A percentile compares a stretch with the other conserved stretches of the same genome.
These are phyloP conservation scores for Apis dorsata DNA, from an alignment of 1,140 invertebrate genomes.

Conservation along the genomic window DNA sequence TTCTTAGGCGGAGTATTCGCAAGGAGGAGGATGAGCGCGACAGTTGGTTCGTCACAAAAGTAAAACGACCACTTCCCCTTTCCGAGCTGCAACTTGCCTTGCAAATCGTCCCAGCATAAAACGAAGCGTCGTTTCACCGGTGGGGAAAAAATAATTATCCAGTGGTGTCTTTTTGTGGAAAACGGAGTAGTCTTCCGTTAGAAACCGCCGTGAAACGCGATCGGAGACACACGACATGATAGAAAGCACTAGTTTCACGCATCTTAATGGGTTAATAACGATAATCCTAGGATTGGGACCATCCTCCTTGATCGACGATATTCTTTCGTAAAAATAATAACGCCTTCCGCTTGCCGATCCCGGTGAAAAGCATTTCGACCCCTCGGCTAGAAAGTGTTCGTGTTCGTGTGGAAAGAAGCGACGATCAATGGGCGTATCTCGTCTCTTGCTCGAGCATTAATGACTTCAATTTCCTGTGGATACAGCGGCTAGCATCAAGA, in stretches of 20 bases:
- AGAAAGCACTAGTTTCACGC: conserved; percentile 42
- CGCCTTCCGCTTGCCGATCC: conserved; percentile 27
- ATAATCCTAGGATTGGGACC: conserved; percentile 7
- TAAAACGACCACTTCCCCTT: conserved; percentile 31
- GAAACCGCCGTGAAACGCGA: conserved; percentile 21
- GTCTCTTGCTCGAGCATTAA: conserved; percentile 58
- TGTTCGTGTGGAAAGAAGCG: conserved; percentile 35
- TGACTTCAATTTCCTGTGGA: conserved; percentile 63
- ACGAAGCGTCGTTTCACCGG: conserved; percentile 1
- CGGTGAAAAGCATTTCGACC: conserved; percentile 40
- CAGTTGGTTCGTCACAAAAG: neutral
- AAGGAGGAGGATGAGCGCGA: neutral
- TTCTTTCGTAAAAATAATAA: neutral
- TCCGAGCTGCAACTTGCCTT: conserved; percentile 1
- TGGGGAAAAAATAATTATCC: conserved; percentile 17
- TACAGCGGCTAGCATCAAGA: conserved; percentile 24
- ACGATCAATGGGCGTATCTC: conserved; percentile 59
- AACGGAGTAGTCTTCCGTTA: conserved; percentile 39
- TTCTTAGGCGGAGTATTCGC: neutral
- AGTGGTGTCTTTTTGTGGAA: conserved; percentile 19
- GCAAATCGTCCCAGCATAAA: conserved; percentile 3
- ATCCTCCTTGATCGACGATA: conserved; percentile 41
- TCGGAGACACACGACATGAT: conserved; percentile 31
- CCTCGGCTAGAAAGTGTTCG: conserved; percentile 43
- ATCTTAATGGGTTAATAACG: conserved; percentile 45